Base-by-base conservation (phyloP, 2,113 vertebrate genomes). In the Zosterops hypoxanthus region DNA sequence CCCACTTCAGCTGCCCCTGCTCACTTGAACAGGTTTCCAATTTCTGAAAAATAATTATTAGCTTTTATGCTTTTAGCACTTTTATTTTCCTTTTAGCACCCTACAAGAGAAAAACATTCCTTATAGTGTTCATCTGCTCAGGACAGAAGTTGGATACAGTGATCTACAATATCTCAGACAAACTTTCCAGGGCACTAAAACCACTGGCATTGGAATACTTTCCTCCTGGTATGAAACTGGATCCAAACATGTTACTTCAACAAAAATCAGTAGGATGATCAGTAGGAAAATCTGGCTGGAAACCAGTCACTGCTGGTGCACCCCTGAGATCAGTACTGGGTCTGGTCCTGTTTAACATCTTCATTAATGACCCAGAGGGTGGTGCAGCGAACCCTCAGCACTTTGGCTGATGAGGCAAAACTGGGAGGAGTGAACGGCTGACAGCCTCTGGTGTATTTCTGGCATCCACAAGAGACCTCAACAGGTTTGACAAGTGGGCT, bases 301-400 rank as follows among this genome's bases (percentile, higher is more conserved):
- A 72, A 31, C 19, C 34, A 69, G 14, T 26, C 61, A 36, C 33
- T 70, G 31, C 39, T 61, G 64, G 6, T 60, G 36, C 21, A 52
- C 8, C 12, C 46, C 60, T 1, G 0, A 25, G 23, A 47, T 33
- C 49, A 64, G 1, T 17, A 31, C 18, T 28, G 52, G n/a, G 23
- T 39, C 69, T 3, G 0, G 31, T 55, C 39, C 39, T 34, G 44
- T 50, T 64, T 29, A 65, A 60, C 25, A 33, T 10, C 31, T 64
- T 68, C 36, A 33, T 20, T 36, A 42, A 50, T 4, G 41, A 49
- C 57, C 46, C 5, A 2, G 41, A n/a, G 7, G 76, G 52, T 14
- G 31, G 39, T 42, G 16, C 55, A 89, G 53, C 0, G 0, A 33
- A 42, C 20, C 52, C 10, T 47, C 29, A 14, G 36, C 19, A n/a